phyloP scores from a whole-genome alignment of 1,140 invertebrate genomes.

The Sycophaga agraensis region DNA sequence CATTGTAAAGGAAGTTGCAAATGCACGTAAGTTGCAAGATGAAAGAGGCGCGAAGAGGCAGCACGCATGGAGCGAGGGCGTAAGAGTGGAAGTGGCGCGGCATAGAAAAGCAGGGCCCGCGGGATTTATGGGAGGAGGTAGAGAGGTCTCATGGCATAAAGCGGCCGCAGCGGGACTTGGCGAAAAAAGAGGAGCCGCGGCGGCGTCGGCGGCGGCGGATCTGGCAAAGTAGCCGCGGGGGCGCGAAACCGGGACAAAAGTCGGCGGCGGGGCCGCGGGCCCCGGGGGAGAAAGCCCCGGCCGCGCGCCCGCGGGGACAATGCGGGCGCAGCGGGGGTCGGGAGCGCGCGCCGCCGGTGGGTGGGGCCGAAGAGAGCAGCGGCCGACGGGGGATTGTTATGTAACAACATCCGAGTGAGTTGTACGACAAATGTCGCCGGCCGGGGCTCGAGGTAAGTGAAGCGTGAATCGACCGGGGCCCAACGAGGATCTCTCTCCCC shows the following conservation, averaged over 20 bases:
- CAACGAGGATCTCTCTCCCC: constrained; percentile 25
- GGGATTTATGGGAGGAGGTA: no score
- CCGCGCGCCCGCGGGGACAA: not conserved
- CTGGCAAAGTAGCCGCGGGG: no score
- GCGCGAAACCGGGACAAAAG: not conserved
- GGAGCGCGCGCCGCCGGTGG: not conserved
- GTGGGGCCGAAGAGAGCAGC: constrained; percentile 12
- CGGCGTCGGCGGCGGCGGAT: no score
- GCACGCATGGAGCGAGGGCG: no score
- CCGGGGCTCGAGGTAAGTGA: constrained; percentile 54
- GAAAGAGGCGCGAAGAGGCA: constrained; percentile 1
- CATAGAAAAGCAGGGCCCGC: no score
- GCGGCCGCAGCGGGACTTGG: no score
- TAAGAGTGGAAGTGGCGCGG: no score
- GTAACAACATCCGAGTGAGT: constrained; percentile 55
- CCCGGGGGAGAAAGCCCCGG: not conserved
- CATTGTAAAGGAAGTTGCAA: no score
- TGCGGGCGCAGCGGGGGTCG: not conserved
- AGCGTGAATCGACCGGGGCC: constrained; percentile 49
- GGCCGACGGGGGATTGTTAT: constrained; percentile 48
- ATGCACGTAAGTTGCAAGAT: no score
- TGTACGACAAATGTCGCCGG: constrained; percentile 57
- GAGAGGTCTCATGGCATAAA: no score
- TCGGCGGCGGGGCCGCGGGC: not conserved
- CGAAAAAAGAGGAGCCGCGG: not conserved